Evolutionary conservation across 2,113 vertebrate species (phyloP).

Genomic region (Callospermophilus lateralis): DNA sequence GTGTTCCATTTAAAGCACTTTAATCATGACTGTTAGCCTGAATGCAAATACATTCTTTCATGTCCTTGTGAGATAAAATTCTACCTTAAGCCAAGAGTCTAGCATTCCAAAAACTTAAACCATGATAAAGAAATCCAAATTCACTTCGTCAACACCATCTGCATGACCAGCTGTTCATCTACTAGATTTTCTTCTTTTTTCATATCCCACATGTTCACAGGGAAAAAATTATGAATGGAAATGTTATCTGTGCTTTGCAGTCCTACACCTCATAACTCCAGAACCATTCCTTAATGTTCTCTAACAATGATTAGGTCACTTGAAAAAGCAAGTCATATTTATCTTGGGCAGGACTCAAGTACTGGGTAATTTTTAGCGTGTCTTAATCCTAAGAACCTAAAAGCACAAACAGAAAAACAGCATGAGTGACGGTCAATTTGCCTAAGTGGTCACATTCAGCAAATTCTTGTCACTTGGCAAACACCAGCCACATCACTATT

Average conservation of each 20-base stretch:
- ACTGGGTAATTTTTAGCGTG: neutral
- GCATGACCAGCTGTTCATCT: constrained; percentile 76
- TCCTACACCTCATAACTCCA: neutral
- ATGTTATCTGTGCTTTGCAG: neutral
- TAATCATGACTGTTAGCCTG: constrained; percentile 61
- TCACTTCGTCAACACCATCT: constrained; percentile 76
- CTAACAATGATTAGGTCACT: neutral
- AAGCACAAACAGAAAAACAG: neutral
- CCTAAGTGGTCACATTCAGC: neutral
- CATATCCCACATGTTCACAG: constrained; percentile 13
- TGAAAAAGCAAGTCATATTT: neutral
- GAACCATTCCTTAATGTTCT: neutral
- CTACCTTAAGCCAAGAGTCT: constrained; percentile 63
- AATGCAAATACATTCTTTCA: constrained; percentile 62
- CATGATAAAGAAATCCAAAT: constrained; percentile 70
- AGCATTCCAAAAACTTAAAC: constrained; percentile 70
- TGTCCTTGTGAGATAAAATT: constrained; percentile 54
- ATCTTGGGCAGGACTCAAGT: neutral
- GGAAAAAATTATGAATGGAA: constrained; percentile 62
- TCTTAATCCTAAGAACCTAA: constrained; percentile 43
- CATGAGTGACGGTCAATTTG: neutral
- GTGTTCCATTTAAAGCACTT: constrained; percentile 57
- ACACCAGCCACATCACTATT: neutral
- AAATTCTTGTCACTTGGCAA: neutral
- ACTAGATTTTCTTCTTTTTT: constrained; percentile 14